Conservation (phyloP, 2,888 invertebrate species). For the Pomacea canaliculata region DNA sequence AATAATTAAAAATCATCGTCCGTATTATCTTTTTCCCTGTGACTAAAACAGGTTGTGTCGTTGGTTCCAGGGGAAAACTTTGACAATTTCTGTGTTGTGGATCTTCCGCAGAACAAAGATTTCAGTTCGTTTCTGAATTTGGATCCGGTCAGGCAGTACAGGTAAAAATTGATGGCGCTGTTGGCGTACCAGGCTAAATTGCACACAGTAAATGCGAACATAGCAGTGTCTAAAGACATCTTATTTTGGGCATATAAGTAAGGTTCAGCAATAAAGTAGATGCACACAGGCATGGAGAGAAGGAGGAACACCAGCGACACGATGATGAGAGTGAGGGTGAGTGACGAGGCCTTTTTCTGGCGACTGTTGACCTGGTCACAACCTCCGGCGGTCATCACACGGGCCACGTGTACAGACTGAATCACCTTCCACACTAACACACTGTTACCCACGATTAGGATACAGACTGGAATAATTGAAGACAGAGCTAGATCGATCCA, state of each 20-base stretch:
- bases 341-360: no score
- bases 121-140: constrained; percentile 17
- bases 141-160: constrained; percentile 30
- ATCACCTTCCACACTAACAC: no score
- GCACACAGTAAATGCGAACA: constrained; percentile 25
- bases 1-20: no score
- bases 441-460: no score
- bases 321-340: constrained; percentile 20
- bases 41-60: no score
- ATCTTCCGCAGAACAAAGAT: no score
- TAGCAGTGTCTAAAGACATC: not conserved
- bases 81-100: no score
- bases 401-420: no score
- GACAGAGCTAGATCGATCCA: no score
- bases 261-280: constrained; percentile 13
- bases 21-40: no score
- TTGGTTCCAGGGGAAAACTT: no score
- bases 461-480: not conserved
- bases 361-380: no score
- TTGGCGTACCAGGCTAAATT: constrained; percentile 31
- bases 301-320: constrained; percentile 28
- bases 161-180: constrained; percentile 35
- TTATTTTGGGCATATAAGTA: not conserved
- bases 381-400: not conserved
- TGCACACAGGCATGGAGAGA: constrained; percentile 29